phyloP scores from a whole-genome alignment of 1,140 invertebrate species.

The Pinna nobilis region DNA sequence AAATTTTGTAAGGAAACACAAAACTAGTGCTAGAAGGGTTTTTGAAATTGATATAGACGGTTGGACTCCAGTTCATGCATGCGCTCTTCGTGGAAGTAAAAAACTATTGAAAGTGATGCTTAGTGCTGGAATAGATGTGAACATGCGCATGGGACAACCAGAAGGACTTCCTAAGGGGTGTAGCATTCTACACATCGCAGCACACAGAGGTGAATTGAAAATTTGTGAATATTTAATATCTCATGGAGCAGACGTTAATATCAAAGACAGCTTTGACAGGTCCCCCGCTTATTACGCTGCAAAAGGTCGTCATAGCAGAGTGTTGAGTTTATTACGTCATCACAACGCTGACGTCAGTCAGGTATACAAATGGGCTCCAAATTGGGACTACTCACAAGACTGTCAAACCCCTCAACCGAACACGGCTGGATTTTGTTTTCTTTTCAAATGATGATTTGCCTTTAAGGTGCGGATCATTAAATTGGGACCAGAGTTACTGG shows the following conservation, averaged over 20 bases:
- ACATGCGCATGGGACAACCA: conserved; percentile 59
- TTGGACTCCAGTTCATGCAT: conserved; percentile 67
- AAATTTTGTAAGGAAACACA: conserved; percentile 54
- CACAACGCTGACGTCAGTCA: conserved; percentile 42
- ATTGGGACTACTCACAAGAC: conserved; percentile 14
- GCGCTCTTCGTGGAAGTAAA: conserved; percentile 54
- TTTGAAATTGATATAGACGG: conserved; percentile 57
- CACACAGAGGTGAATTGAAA: conserved; percentile 52
- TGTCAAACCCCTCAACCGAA: conserved; percentile 45
- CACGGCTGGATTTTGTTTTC: conserved; percentile 47
- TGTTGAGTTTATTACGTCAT: conserved; percentile 44
- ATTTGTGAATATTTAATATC: conserved; percentile 54
- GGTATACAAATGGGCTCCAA: conserved; percentile 17
- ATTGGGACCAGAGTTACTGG: no score
- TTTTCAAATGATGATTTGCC: not conserved
- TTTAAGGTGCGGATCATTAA: not conserved
- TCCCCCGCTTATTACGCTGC: conserved; percentile 56
- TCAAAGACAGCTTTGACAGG: conserved; percentile 48
- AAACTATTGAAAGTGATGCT: conserved; percentile 61
- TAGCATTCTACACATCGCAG: conserved; percentile 55
- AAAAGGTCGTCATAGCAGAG: conserved; percentile 19
- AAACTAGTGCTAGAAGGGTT: conserved; percentile 40
- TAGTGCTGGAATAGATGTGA: conserved; percentile 54
- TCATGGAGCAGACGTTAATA: conserved; percentile 50
- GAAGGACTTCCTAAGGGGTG: conserved; percentile 56